Evolutionary conservation across 2,797 vertebrate genomes (phyloP), one percentile per base, ranked within the genome.

Genomic region (Paramormyrops hopkinsi): DNA sequence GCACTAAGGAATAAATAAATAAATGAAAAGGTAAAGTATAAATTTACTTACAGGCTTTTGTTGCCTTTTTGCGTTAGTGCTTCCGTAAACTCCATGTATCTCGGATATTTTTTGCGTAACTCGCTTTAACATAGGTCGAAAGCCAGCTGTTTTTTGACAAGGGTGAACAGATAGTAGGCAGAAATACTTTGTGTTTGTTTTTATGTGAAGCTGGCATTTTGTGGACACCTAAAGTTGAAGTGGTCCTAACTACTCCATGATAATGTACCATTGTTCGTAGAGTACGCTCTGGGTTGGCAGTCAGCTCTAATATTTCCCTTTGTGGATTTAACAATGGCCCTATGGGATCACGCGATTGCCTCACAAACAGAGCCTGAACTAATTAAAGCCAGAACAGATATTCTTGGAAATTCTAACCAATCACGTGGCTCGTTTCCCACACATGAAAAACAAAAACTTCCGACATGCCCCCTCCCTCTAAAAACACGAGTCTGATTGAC

Each of bases 331-430:
- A 76, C 51, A 19, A n/a, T 79, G 85, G 82, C 82, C 88, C 82
- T 83, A 83, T 89, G 11, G 44, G 59, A 83, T 17, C 0, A 65
- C 88, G 53, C 89, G 89, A 89, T 48, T 44, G 89, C 91, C 90
- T 90, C 90, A 89, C 85, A n/a, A 88, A 87, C 53, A 29, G 89
- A 89, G 25, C 91, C 59, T 90, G 53, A 59, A 85, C 90, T 88
- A 88, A 91, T 91, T 62, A 85, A 89, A 65, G 85, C 50, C 29
- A 51, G 84, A 90, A 82, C 8, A 88, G 44, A 91, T 17, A 87
- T 87, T 88, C 65, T 90, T 92, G 91, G 89, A 92, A 93, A 92
- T 76, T 90, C 59, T 92, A 91, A 92, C 46, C 37, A 22, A 54
- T 44, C n/a, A 86, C 7, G 53, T 88, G n/a, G 29, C 87, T 62